These are phyloP conservation scores for Glaucidium brasilianum DNA, from an alignment of 2,113 vertebrate species.

Conservation along the genomic window DNA sequence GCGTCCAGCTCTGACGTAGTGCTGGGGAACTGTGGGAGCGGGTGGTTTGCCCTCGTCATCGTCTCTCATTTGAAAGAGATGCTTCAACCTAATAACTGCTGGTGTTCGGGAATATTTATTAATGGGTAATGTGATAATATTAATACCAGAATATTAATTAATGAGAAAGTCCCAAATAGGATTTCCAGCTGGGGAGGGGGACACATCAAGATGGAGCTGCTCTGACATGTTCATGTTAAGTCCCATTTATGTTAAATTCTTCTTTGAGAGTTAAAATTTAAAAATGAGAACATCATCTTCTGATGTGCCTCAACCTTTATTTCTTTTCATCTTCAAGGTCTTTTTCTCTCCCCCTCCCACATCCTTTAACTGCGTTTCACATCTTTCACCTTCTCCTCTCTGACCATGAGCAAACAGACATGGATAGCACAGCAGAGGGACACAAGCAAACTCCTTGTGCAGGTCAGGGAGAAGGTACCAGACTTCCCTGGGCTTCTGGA, in stretches of 20 bases:
- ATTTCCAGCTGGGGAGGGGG: not conserved
- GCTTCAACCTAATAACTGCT: accelerated
- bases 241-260: not conserved
- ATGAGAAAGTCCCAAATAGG: not conserved
- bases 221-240: accelerated
- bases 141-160: not conserved
- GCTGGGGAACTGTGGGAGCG: not conserved
- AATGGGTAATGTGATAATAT: accelerated
- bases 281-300: accelerated
- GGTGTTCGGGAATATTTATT: accelerated
- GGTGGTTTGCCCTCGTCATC: not conserved
- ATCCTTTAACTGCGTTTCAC: not conserved
- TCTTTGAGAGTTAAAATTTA: not conserved
- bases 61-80: not conserved
- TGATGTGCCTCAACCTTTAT: not conserved
- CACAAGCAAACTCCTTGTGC: accelerated
- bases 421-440: accelerated
- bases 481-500: not conserved
- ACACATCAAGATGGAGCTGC: accelerated
- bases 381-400: not conserved
- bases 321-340: not conserved
- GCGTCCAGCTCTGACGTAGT: not conserved
- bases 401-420: not conserved
- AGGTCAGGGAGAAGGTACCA: not conserved
- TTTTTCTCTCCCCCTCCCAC: not conserved